Evolutionary conservation across 2,888 invertebrate genomes (phyloP), one percentile per base, ranked within the genome.

Genomic region (Lycocerus yunnanus): DNA sequence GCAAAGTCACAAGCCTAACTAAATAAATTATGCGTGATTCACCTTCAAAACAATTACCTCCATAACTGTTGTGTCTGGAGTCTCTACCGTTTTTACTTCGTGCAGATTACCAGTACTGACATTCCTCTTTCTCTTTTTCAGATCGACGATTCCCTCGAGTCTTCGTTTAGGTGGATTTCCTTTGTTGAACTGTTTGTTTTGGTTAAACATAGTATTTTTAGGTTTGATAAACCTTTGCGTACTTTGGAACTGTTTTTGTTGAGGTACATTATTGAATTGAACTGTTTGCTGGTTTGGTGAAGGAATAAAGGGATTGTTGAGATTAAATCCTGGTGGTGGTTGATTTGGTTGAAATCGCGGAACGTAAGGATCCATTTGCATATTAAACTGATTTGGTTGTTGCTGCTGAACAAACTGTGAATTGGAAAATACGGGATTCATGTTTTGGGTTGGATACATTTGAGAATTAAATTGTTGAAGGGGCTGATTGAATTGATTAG

Each of bases 71-170:
- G 79, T 79, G 58, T 80, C 78, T 10, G 79, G 78, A 15, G 71
- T 76, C 68, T 79, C 79, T 9, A 80, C 74, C 20, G 79, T 82
- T 20, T 73, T 78, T 63, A 83, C 81, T 77, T 81, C 80, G 20
- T 82, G 82, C 15, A 83, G 72, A 77, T 81, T 82, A 18, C 75
- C 75, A 11, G 78, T 79, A 66, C 78, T 72, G 18, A 75, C 68
- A 20, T 73, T 74, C 18, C 77, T 77, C 65, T 80, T 80, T 70
- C 80, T 81, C 70, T 78, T 78, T 15, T 72, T 77, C 24, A 71
- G 13, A 16, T 79, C 77, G n/a, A 66, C 60, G 60, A 78, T 79
- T 9, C 63, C 66, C 16, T 74, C 77, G 13, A 59, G 43, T 65
- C 70, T 77, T 43, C 79, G 72, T 71, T 79, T 79, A 15, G 18